These are phyloP conservation scores for Drosophila punjabiensis DNA, from an alignment of 1,140 invertebrate species.

Conservation along the genomic window DNA sequence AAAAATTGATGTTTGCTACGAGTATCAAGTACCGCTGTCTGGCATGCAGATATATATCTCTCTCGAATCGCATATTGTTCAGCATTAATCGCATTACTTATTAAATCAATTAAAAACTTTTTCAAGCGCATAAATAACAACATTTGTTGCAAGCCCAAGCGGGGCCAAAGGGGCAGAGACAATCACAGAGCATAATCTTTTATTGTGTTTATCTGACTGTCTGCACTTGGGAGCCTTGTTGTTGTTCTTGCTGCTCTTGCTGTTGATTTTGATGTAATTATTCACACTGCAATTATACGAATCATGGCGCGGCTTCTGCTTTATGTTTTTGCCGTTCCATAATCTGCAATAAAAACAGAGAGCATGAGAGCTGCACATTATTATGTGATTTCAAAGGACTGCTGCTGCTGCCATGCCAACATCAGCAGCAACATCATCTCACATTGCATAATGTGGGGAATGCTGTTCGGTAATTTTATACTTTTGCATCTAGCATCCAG, in stretches of 20 bases:
- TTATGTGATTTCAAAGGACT: conserved; percentile 82
- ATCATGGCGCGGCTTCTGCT: conserved; percentile 72
- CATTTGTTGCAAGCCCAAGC: conserved; percentile 63
- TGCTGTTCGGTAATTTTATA: conserved; percentile 70
- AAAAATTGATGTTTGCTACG: conserved; percentile 1
- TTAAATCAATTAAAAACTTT: conserved; percentile 83
- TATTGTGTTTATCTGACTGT: conserved; percentile 63
- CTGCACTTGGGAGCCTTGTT: conserved; percentile 37
- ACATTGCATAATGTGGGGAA: conserved; percentile 75
- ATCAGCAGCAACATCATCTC: conserved; percentile 56
- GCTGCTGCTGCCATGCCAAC: conserved; percentile 58
- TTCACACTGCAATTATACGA: conserved; percentile 82
- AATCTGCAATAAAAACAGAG: conserved; percentile 78
- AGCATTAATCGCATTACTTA: conserved; percentile 80
- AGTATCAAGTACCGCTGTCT: conserved; percentile 28
- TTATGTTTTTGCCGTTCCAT: conserved; percentile 72
- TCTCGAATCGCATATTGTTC: conserved; percentile 58
- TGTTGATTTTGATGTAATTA: conserved; percentile 80
- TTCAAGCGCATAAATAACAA: conserved; percentile 82
- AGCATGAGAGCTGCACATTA: conserved; percentile 54
- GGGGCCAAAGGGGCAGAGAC: neutral
- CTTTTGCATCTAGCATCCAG: conserved; percentile 36
- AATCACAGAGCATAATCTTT: conserved; percentile 68
- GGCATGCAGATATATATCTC: conserved; percentile 22
- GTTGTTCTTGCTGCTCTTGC: conserved; percentile 7